Evolutionary conservation across 2,888 invertebrate species (phyloP).

Genomic region (Empis livida): DNA sequence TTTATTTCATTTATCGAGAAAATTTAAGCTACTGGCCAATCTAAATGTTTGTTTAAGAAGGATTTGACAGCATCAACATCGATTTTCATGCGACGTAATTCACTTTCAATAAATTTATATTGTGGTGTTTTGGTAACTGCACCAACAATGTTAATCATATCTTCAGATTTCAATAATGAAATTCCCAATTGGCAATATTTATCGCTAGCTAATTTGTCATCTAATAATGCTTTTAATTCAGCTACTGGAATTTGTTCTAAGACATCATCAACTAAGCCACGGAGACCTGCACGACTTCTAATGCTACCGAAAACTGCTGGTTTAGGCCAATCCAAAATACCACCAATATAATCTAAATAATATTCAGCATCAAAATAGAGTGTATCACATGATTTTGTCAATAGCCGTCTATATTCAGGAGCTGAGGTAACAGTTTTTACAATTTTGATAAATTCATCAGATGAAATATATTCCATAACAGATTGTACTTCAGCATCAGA

Average conservation of each 20-base stretch:
- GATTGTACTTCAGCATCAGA: slow-evolving; percentile 8
- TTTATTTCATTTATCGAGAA: not conserved
- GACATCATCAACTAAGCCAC: slow-evolving; percentile 5
- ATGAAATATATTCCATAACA: slow-evolving; percentile 8
- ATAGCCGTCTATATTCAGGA: slow-evolving; percentile 1
- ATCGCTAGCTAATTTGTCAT: slow-evolving; percentile 6
- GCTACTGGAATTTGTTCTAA: slow-evolving; percentile 6
- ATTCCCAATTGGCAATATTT: slow-evolving; percentile 6
- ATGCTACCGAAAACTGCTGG: not conserved
- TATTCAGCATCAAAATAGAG: slow-evolving; percentile 8
- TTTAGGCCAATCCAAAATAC: slow-evolving; percentile 6
- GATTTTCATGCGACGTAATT: slow-evolving; percentile 5
- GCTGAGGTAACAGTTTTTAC: not conserved
- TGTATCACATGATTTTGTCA: slow-evolving; percentile 6
- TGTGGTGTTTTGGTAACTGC: slow-evolving; percentile 3
- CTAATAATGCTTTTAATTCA: slow-evolving; percentile 3
- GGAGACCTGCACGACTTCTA: slow-evolving; percentile 1
- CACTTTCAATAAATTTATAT: slow-evolving; percentile 3
- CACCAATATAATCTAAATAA: slow-evolving; percentile 8
- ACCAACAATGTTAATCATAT: slow-evolving; percentile 5
- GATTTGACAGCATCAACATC: slow-evolving; percentile 8
- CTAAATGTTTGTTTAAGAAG: slow-evolving; percentile 6
- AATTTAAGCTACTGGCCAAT: slow-evolving; percentile 1
- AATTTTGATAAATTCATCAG: slow-evolving; percentile 5
- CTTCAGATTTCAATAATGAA: slow-evolving; percentile 6